These are phyloP conservation scores for Adela reaumurella DNA, from an alignment of 2,888 invertebrate species.

Conservation along the genomic window DNA sequence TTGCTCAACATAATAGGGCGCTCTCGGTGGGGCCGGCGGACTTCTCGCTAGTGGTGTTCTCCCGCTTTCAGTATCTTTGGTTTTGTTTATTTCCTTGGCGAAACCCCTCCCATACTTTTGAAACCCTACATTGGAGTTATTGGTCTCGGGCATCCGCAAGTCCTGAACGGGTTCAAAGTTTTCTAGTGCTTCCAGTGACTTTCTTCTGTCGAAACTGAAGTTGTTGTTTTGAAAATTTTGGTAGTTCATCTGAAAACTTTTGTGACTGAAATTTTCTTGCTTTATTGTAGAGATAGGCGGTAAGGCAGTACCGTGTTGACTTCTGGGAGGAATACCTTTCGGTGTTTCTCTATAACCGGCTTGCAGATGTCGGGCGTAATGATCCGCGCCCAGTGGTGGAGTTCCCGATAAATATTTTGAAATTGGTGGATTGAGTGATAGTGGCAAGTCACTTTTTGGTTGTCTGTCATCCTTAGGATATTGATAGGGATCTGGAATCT, in stretches of 20 bases:
- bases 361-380: background rate
- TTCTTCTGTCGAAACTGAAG: slow-evolving; percentile 29
- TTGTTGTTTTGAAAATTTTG: slow-evolving; percentile 28
- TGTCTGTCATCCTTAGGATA: slow-evolving; percentile 38
- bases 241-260: slow-evolving; percentile 22
- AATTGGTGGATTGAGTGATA: slow-evolving; percentile 23
- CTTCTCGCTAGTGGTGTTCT: slow-evolving; percentile 19
- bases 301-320: slow-evolving; percentile 32
- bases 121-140: slow-evolving; percentile 24
- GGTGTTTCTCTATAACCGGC: slow-evolving; percentile 29
- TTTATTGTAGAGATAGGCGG: slow-evolving; percentile 53
- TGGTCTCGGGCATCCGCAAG: slow-evolving; percentile 31
- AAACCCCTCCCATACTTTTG: slow-evolving; percentile 37
- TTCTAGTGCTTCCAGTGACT: slow-evolving; percentile 21
- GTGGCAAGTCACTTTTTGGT: slow-evolving; percentile 28
- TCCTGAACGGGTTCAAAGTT: slow-evolving; percentile 22
- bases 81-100: slow-evolving; percentile 22
- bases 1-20: slow-evolving; percentile 48
- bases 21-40: slow-evolving; percentile 26
- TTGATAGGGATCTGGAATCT: slow-evolving; percentile 41
- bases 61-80: slow-evolving; percentile 22
- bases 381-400: slow-evolving; percentile 17
- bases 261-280: slow-evolving; percentile 43
- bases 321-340: slow-evolving; percentile 23
- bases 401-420: slow-evolving; percentile 23